Percentiles rank a stretch among this genome's conserved stretches.
Evolutionary conservation across 2,797 vertebrate genomes (phyloP).

Genomic region (Brachyalestes nurse): DNA sequence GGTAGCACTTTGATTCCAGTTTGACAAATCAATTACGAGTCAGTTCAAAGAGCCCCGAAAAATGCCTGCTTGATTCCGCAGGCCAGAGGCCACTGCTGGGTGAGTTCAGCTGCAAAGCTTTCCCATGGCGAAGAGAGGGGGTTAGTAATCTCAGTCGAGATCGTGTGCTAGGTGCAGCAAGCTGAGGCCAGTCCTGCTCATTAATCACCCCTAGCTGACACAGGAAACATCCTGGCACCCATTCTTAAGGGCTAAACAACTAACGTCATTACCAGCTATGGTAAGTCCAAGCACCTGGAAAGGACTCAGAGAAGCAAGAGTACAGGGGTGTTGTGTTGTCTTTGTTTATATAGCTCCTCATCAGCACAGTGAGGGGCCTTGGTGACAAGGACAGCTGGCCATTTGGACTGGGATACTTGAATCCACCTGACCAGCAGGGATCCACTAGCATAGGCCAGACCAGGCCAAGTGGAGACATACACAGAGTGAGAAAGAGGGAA

Average conservation of each 20-base stretch:
- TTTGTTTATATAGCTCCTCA: constrained; percentile 79
- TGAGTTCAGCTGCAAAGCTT: constrained; percentile 49
- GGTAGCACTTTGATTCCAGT: constrained; percentile 57
- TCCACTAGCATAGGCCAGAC: constrained; percentile 46
- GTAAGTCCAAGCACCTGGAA: constrained; percentile 76
- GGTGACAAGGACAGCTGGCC: constrained; percentile 74
- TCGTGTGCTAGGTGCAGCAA: constrained; percentile 77
- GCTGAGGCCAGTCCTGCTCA: constrained; percentile 71
- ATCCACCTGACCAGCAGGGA: constrained; percentile 73
- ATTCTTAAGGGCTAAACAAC: constrained; percentile 81
- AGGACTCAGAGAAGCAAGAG: constrained; percentile 56
- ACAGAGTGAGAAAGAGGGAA: constrained; percentile 9
- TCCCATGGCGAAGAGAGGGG: constrained; percentile 55
- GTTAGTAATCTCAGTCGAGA: constrained; percentile 76
- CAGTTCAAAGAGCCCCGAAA: constrained; percentile 52
- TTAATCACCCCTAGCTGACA: constrained; percentile 83
- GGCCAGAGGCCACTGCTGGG: constrained; percentile 55
- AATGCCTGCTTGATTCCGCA: constrained; percentile 54
- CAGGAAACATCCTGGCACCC: constrained; percentile 77
- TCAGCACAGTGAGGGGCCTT: constrained; percentile 77
- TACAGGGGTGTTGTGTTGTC: constrained; percentile 61
- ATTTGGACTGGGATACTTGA: constrained; percentile 84
- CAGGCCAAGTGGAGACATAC: constrained; percentile 69
- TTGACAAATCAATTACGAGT: constrained; percentile 76
- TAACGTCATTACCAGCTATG: constrained; percentile 72